Conservation (phyloP, 2,888 invertebrate genomes). For the Lordiphosa andalusiaca region DNA sequence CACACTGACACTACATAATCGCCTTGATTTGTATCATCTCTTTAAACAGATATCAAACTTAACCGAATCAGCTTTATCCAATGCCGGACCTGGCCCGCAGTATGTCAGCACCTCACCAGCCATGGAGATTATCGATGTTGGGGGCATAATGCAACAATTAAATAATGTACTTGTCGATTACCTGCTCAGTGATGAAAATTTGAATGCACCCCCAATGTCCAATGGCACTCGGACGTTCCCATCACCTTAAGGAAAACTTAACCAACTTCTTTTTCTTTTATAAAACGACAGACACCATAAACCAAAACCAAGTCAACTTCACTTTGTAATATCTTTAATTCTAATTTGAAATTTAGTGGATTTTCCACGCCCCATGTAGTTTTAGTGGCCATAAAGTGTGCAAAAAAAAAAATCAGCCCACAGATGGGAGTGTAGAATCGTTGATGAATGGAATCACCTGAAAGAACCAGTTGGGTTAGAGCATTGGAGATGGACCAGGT, state of each 20-base stretch:
- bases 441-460: constrained; percentile 62
- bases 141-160: constrained; percentile 15
- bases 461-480: constrained; percentile 39
- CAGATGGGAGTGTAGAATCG: neutral
- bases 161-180: constrained; percentile 39
- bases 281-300: too few species aligned
- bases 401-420: constrained; percentile 32
- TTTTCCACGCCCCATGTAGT: constrained; percentile 45
- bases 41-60: constrained; percentile 28
- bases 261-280: constrained; percentile 3
- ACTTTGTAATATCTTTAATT: neutral
- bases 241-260: too few species aligned
- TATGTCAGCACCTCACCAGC: constrained; percentile 33
- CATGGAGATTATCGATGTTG: constrained; percentile 42
- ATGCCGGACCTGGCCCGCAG: constrained; percentile 5
- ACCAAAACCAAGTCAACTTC: constrained; percentile 10
- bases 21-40: neutral
- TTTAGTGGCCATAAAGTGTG: constrained; percentile 48
- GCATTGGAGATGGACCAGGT: constrained; percentile 1
- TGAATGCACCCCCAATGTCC: neutral
- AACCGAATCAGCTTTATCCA: constrained; percentile 26
- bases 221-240: neutral
- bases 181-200: constrained; percentile 23
- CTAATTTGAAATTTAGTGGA: constrained; percentile 50
- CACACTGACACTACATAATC: neutral